phyloP scores from a whole-genome alignment of 2,113 vertebrate genomes.

The Chitala chitala region DNA sequence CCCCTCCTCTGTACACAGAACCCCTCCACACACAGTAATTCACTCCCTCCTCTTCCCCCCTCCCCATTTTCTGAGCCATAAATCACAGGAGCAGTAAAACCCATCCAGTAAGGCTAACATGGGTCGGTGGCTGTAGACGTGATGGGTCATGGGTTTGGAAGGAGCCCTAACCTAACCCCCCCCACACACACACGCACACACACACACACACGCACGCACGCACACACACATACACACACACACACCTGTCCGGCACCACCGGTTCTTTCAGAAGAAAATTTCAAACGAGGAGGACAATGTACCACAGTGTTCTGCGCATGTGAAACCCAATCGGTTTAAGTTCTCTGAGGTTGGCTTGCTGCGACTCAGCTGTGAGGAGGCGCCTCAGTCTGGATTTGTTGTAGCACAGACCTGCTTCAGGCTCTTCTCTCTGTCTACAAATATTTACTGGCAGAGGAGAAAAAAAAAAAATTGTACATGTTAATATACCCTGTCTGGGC shows the following conservation, averaged over 20 bases:
- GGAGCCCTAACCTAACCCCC: too few species aligned
- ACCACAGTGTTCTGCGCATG: not conserved
- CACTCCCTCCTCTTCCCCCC: not conserved
- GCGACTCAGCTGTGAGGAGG: conserved; percentile 8
- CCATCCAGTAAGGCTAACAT: not conserved
- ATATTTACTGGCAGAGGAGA: too few species aligned
- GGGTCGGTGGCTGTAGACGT: not conserved
- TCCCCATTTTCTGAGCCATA: not conserved
- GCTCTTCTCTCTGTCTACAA: conserved; percentile 28
- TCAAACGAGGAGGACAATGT: not conserved
- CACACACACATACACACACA: not conserved
- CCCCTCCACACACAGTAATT: too few species aligned
- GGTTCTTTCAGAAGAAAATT: not conserved
- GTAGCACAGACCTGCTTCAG: not conserved
- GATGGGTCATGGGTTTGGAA: not conserved
- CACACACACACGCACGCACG: not conserved
- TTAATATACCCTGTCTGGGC: too few species aligned
- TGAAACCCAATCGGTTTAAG: conserved; percentile 6
- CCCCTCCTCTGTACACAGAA: too few species aligned
- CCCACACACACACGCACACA: not conserved
- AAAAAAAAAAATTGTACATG: too few species aligned
- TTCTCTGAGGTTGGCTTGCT: not conserved
- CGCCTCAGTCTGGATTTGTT: not conserved
- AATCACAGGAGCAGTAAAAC: not conserved
- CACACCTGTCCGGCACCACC: too few species aligned